phyloP scores from a whole-genome alignment of 2,797 vertebrate species.

The Gephyroberyx darwinii region DNA sequence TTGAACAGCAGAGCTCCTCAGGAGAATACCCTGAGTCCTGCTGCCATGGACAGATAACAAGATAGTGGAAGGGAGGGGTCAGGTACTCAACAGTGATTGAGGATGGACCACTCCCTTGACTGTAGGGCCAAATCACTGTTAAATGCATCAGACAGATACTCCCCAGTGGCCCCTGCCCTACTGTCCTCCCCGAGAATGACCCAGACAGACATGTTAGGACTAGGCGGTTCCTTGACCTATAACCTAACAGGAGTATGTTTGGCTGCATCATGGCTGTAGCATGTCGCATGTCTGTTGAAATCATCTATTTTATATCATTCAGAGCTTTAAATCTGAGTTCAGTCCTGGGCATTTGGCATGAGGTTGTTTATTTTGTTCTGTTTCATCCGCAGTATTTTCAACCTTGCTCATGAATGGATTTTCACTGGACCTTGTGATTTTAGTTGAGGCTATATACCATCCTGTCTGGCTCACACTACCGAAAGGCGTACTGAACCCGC shows the following conservation, averaged over 20 bases:
- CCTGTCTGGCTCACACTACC: slow-evolving; percentile 19
- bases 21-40: slow-evolving; percentile 54
- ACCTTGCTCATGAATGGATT: slow-evolving; percentile 15
- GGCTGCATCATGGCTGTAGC: neutral
- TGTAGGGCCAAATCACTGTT: slow-evolving; percentile 59
- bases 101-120: slow-evolving; percentile 48
- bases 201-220: slow-evolving; percentile 20
- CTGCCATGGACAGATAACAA: slow-evolving; percentile 20
- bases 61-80: slow-evolving; percentile 43
- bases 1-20: slow-evolving; percentile 38
- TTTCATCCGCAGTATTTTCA: slow-evolving; percentile 12
- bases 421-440: slow-evolving; percentile 20
- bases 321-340: neutral
- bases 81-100: slow-evolving; percentile 59
- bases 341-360: neutral
- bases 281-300: neutral
- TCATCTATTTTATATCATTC: neutral
- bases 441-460: slow-evolving; percentile 8
- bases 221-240: slow-evolving; percentile 29
- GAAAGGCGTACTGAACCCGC: slow-evolving; percentile 39
- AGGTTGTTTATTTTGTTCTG: neutral
- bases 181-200: slow-evolving; percentile 40
- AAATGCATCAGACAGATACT: slow-evolving; percentile 63
- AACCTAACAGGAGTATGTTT: slow-evolving; percentile 5
- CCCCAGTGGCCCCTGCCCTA: slow-evolving; percentile 47